Conservation (phyloP, 1,140 invertebrate genomes). For the Neodiprion pinetum region DNA sequence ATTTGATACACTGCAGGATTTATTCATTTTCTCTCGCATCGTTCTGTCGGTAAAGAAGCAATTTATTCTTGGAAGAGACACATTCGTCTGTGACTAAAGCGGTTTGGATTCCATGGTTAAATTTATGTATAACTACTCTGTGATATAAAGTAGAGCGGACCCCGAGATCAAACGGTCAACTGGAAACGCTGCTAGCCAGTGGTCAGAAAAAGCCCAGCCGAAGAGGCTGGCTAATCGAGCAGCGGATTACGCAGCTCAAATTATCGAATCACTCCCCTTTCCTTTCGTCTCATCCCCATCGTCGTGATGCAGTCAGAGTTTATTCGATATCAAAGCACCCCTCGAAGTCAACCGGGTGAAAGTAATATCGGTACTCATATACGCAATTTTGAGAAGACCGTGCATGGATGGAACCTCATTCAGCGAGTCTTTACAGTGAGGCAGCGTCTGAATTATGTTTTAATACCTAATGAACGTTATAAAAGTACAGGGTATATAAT, state of each 20-base stretch:
- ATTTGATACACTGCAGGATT: background rate
- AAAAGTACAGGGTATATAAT: no score
- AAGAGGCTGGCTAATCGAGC: background rate
- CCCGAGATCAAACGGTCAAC: background rate
- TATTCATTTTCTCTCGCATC: background rate
- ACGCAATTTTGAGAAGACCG: no score
- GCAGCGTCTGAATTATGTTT: no score
- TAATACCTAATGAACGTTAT: no score
- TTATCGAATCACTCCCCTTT: background rate
- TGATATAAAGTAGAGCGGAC: background rate
- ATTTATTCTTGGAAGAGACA: background rate
- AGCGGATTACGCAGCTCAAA: conserved; percentile 3
- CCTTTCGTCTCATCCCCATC: background rate
- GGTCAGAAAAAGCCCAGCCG: background rate
- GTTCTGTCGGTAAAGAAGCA: background rate
- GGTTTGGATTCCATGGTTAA: background rate
- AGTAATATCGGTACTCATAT: no score
- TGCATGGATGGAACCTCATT: no score
- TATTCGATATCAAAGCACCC: background rate
- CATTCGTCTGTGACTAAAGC: background rate
- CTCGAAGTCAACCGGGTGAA: background rate
- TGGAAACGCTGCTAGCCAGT: background rate
- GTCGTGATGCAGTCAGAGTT: background rate
- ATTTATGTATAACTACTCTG: background rate
- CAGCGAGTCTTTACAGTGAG: no score